Conservation (phyloP, 2,113 vertebrate genomes). For the Elaphurus davidianus region DNA sequence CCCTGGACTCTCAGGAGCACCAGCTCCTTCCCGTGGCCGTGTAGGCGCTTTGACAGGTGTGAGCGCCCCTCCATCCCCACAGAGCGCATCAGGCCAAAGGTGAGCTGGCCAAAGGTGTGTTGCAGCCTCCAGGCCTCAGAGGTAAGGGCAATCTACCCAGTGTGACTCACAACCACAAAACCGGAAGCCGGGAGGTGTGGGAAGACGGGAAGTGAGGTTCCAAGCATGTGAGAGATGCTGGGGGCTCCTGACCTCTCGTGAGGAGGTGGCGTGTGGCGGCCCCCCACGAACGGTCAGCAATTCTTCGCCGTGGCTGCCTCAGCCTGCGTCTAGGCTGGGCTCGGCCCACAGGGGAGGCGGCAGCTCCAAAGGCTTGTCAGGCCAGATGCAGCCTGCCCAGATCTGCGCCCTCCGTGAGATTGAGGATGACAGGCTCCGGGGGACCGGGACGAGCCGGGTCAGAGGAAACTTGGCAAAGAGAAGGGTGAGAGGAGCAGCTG, state of each 20-base stretch:
- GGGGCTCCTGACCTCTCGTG: not conserved
- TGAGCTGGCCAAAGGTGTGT: rapidly evolving
- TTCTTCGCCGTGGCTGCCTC: not conserved
- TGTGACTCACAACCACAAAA: not conserved
- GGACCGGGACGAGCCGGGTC: not conserved
- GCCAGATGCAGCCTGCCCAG: slow-evolving; percentile 29
- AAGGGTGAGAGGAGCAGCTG: slow-evolving; percentile 31
- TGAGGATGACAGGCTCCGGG: slow-evolving; percentile 47
- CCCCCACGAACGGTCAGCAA: not conserved
- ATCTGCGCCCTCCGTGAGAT: not conserved
- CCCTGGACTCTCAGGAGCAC: not conserved
- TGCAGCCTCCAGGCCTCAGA: not conserved
- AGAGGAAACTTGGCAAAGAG: slow-evolving; percentile 8
- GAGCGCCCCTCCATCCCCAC: rapidly evolving
- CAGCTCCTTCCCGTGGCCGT: rapidly evolving
- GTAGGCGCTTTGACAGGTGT: not conserved
- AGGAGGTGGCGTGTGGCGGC: not conserved
- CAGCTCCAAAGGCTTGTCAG: not conserved
- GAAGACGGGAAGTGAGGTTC: not conserved
- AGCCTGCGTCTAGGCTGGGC: not conserved
- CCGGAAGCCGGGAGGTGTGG: not conserved
- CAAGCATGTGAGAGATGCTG: not conserved
- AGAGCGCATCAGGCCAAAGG: rapidly evolving
- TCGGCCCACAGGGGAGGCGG: not conserved
- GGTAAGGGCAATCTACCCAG: rapidly evolving